These are phyloP conservation scores for Lasius platythorax DNA, from an alignment of 2,888 invertebrate genomes.

Conservation along the genomic window DNA sequence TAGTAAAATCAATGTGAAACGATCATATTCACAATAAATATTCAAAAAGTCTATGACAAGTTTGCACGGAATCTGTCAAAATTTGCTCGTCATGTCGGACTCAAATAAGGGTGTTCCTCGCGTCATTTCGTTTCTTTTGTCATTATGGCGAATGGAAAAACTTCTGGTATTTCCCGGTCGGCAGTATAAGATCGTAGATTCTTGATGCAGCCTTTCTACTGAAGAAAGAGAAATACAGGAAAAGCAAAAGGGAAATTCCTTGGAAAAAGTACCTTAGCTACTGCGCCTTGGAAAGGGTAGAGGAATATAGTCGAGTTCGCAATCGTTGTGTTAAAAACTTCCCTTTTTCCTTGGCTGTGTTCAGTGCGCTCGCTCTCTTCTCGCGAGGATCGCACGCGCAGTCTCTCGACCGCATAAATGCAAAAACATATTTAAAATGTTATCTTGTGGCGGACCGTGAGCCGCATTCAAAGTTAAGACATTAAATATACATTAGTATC, in stretches of 20 bases:
- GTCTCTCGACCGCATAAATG: constrained; percentile 70
- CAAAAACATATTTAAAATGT: constrained; percentile 81
- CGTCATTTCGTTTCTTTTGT: constrained; percentile 52
- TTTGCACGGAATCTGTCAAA: constrained; percentile 15
- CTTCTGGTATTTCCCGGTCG: constrained; percentile 74
- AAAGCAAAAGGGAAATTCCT: constrained; percentile 65
- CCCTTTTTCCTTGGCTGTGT: constrained; percentile 48
- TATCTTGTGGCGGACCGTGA: constrained; percentile 70
- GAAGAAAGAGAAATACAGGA: constrained; percentile 60
- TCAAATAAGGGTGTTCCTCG: constrained; percentile 48
- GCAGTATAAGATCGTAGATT: constrained; percentile 72
- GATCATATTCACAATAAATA: not conserved
- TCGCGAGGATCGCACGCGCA: constrained; percentile 44
- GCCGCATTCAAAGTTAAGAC: constrained; percentile 84
- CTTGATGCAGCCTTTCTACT: constrained; percentile 71
- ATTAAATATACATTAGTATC: constrained; percentile 84
- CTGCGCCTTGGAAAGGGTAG: constrained; percentile 66
- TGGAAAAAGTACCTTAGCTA: constrained; percentile 66
- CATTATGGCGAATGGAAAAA: constrained; percentile 77
- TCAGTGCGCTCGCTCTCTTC: constrained; percentile 61
- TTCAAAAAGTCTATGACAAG: not conserved
- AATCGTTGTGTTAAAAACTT: constrained; percentile 67
- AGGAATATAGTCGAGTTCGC: constrained; percentile 50
- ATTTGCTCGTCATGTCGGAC: constrained; percentile 43
- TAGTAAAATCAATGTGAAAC: not conserved